Evolutionary conservation across 2,113 vertebrate genomes (phyloP), one percentile per base, ranked within the genome.

Genomic region (Oncorhynchus gorbuscha): DNA sequence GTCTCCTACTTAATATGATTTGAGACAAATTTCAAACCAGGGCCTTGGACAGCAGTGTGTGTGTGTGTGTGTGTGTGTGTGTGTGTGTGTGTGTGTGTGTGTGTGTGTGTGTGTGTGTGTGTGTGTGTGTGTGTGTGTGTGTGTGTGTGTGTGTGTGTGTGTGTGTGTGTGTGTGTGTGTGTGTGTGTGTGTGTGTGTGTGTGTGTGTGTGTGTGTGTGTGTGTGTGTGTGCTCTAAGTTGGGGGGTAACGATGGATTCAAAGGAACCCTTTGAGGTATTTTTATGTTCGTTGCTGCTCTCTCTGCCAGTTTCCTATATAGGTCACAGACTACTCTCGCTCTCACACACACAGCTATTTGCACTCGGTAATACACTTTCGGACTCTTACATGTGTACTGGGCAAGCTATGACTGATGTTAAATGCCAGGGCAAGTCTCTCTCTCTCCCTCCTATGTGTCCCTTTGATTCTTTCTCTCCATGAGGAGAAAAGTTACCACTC

Each of bases 181-280:
- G 16, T 59, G 7, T 39, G 12, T 49, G 22, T 45, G 5, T n/a
- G n/a, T n/a, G 30, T 74, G 28, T 76, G 75, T 28, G 51, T 72
- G 59, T 65, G 74, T 74, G 32, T 65, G 61, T 74, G 61, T 65
- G 32, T 30, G 84, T 80, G 84, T 85, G 45, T 80, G 79, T 77
- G 76, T 71, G 16, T 59, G 7, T 39, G 12, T 49, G 22, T 45
- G 5, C 12, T 87, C 83, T 87, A 91, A 89, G 83, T 86, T 90
- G 85, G 89, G 87, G 88, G 86, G 81, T 90, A 92, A 93, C 83
- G 82, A 91, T 85, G 82, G 85, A 91, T 92, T 92, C 87, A 91
- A 90, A 93, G 86, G 84, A 83, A 91, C 81, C 87, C 90, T 93
- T 94, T 94, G 91, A 94, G 92, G 92, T 92, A 91, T 92, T 93